Percentiles rank a stretch among this genome's conserved stretches.
Evolutionary conservation across 2,113 vertebrate genomes (phyloP).

Genomic region (Corythoichthys intestinalis): DNA sequence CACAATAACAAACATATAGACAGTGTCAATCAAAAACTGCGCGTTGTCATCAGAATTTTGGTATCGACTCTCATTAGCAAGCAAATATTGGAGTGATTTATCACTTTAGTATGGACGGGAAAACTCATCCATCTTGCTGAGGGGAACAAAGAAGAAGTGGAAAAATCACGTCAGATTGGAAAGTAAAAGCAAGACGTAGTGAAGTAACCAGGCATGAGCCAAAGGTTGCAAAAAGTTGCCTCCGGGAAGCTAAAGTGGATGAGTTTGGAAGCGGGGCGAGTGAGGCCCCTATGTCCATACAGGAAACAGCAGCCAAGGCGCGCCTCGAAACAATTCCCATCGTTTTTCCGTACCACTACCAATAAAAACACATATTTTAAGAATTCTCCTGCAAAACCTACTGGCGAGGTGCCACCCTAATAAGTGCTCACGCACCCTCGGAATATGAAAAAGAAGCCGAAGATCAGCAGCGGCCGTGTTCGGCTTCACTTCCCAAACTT

Average conservation of each 20-base stretch:
- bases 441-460: background rate
- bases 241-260: background rate
- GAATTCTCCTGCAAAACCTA: constrained; percentile 46
- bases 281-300: constrained; percentile 26
- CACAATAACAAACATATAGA: background rate
- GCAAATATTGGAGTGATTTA: background rate
- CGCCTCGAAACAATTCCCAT: constrained; percentile 68
- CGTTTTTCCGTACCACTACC: constrained; percentile 44
- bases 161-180: background rate
- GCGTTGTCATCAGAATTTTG: background rate
- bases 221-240: background rate
- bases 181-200: background rate
- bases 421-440: background rate
- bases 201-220: background rate
- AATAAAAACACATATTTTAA: constrained; percentile 52
- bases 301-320: constrained; percentile 72
- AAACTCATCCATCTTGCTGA: background rate
- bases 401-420: background rate
- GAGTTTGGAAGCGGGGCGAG: background rate
- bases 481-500: constrained; percentile 57
- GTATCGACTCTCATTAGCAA: background rate
- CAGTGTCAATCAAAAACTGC: background rate
- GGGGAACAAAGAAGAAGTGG: background rate
- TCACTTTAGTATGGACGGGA: background rate
- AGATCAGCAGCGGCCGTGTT: background rate